Base-by-base conservation (phyloP, 2,113 vertebrate genomes). In the Pollimyrus isidori region DNA sequence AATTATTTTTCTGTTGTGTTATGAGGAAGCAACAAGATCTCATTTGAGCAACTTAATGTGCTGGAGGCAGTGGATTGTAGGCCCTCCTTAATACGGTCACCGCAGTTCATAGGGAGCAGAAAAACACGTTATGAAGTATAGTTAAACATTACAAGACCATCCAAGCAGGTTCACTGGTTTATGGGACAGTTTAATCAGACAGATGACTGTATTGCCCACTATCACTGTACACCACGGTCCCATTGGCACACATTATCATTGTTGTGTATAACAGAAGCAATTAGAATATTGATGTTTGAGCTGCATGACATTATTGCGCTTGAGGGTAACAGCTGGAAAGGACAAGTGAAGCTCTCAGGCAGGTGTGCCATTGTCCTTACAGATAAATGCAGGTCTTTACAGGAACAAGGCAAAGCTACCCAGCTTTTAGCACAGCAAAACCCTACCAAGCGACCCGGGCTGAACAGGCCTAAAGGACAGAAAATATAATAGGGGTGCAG, bases 61-160 rank as follows among this genome's bases (percentile, higher is more conserved):
- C 89, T 35, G 80, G 89, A 92, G 92, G 92, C 92, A 90, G 91
- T 89, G 89, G 89, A 88, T 89, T 76, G 35, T 84, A 83, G 84
- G 23, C 35, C 85, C 85, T 53, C 85, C 48, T 46, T 91, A 90
- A 90, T 90, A 73, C 88, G 88, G 89, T 90, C 53, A 88, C 91
- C 92, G 92, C 85, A 89, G 90, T 39, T 80, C 88, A 91, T 92
- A 89, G 83, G 76, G 53, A 82, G 84, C 9, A 87, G 83, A 88
- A 85, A 65, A 82, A 87, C 62, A 90, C 89, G 91, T 92, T 90
- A 90, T 92, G 91, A 92, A 76, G 85, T 50, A 35, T 58, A 86
- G 82, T 85, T 53, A 92, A 69, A 69, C 10, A 3, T 69, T 30
- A 69, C 62, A 69, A 69, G 62, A 69, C 62, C 62, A 69, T 30